These are phyloP conservation scores for Pristionchus maxplancki DNA, from an alignment of 2,888 invertebrate species.

Conservation along the genomic window DNA sequence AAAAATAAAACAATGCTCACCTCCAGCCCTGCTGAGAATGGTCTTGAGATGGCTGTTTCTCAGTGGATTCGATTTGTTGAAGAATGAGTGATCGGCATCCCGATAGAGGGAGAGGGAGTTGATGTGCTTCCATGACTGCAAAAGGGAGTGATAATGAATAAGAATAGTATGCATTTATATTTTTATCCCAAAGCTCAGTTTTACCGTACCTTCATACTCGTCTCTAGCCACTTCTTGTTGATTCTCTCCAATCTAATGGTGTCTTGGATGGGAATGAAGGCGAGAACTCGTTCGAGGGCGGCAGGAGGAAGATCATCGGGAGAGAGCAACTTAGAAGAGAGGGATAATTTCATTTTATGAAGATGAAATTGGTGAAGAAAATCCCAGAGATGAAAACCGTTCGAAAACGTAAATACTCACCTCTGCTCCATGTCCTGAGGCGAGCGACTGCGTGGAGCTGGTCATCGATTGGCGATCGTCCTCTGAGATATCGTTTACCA, in stretches of 20 bases:
- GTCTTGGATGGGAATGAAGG: slow-evolving; percentile 69
- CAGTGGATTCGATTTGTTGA: slow-evolving; percentile 69
- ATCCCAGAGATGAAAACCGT: not conserved
- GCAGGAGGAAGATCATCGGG: slow-evolving; percentile 66
- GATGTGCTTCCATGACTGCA: slow-evolving; percentile 68
- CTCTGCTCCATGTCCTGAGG: slow-evolving; percentile 54
- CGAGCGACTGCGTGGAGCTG: slow-evolving; percentile 69
- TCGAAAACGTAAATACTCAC: not conserved
- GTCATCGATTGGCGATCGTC: slow-evolving; percentile 66
- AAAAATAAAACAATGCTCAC: not conserved
- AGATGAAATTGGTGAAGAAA: not conserved
- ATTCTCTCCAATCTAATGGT: slow-evolving; percentile 75
- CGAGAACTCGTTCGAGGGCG: slow-evolving; percentile 69
- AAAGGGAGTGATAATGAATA: not conserved
- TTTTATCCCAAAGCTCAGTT: not conserved
- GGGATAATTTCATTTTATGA: too few relatives aligned
- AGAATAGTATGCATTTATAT: not conserved
- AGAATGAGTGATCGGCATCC: slow-evolving; percentile 60
- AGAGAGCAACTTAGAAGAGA: slow-evolving; percentile 51
- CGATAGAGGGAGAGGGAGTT: slow-evolving; percentile 61
- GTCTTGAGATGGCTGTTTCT: slow-evolving; percentile 68
- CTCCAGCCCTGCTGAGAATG: slow-evolving; percentile 54
- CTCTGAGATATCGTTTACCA: slow-evolving; percentile 41
- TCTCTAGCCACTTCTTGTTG: slow-evolving; percentile 75
- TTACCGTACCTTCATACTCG: slow-evolving; percentile 66